phyloP scores from a whole-genome alignment of 1,140 invertebrate genomes.

The Schlechtendalia chinensis region DNA sequence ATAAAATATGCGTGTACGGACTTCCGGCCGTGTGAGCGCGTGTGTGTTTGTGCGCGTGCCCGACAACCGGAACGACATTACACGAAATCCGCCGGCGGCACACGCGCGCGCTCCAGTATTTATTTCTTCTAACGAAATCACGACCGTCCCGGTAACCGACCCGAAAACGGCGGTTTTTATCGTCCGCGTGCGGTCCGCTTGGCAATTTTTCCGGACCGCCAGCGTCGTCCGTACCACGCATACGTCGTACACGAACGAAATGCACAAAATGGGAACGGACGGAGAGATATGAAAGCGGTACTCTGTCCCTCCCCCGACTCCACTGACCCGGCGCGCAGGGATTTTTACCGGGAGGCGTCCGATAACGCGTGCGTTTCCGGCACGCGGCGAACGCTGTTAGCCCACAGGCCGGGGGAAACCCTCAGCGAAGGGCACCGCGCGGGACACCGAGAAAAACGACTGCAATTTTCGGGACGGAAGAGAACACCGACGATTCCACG shows the following conservation, averaged over 20 bases:
- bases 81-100: background rate
- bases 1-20: background rate
- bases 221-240: background rate
- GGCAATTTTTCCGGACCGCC: constrained; percentile 22
- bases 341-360: background rate
- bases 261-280: too few relatives aligned
- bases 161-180: constrained; percentile 8
- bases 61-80: constrained; percentile 27
- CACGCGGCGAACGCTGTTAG: too few relatives aligned
- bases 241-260: too few relatives aligned
- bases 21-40: background rate
- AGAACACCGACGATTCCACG: too few relatives aligned
- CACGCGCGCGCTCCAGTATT: too few relatives aligned
- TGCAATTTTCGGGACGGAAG: too few relatives aligned
- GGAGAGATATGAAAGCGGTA: too few relatives aligned
- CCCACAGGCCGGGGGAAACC: too few relatives aligned
- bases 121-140: constrained; percentile 18
- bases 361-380: too few relatives aligned
- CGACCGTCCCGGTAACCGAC: background rate
- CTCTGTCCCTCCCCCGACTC: too few relatives aligned
- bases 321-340: background rate
- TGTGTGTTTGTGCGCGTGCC: background rate
- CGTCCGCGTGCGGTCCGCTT: constrained; percentile 10
- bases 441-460: too few relatives aligned
- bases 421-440: too few relatives aligned